Base-by-base conservation (phyloP, 2,113 vertebrate species). In the Chamaetylas fuelleborni region DNA sequence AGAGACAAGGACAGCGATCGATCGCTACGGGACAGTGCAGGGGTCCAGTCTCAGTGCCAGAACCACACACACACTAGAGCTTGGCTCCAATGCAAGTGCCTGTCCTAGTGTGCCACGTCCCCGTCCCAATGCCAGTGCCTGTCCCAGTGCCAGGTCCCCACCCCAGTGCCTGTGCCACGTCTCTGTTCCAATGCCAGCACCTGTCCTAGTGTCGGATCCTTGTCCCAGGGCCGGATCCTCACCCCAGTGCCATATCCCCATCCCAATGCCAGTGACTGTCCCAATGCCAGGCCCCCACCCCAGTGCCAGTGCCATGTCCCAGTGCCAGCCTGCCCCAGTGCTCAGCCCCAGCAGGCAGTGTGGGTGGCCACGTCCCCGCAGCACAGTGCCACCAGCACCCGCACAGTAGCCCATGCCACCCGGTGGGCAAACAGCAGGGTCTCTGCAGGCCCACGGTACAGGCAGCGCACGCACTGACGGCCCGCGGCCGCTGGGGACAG, bases 391-490 rank as follows among this genome's bases (percentile, higher is more conserved):
- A 69, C 34, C 50, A 6, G 25, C 18, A 48, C 22, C 40, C 2
- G 40, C 58, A 9, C 7, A 2, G 47, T 7, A 5, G n/a, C 45
- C 36, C 5, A 0, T 66, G 60, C 15, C 40, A 70, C 8, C 18
- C 13, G 1, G 5, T 1, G 8, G 60, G 56, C 38, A 42, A 51
- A 11, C 34, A 20, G 23, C 11, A 3, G 31, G 25, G 22, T 54
- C 34, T 12, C 19, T 4, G 0, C 5, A 2, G 25, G 38, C 34
- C 18, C 22, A 15, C 12, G 0, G 0, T 1, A 4, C 4, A 4
- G 56, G 56, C n/a, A n/a, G 64, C 14, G 24, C 34, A 22, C 0
- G 0, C 48, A 10, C 34, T 2, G 20, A 1, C 11, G 42, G 60
- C 69, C 60, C 9, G 2, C 0, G 24, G 71, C 80, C 56, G 57